Conservation (phyloP, 2,888 invertebrate species). For the Apomyelois bistriatella region DNA sequence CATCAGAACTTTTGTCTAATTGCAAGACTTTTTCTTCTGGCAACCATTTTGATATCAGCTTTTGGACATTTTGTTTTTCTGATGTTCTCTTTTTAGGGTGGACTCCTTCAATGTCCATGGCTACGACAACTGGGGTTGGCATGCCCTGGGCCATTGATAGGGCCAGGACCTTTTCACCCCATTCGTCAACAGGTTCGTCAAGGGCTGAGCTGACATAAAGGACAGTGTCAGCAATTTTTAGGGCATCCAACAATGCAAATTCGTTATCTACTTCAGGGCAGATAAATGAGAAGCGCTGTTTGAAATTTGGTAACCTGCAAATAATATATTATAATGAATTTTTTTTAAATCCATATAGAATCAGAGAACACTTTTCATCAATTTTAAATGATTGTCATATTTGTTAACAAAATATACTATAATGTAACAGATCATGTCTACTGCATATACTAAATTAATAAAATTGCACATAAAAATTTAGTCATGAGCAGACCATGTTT, state of each 20-base stretch:
- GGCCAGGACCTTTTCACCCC: constrained; percentile 88
- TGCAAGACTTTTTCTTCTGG: constrained; percentile 91
- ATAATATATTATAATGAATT: constrained; percentile 17
- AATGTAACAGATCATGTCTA: no score
- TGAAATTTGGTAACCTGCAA: constrained; percentile 88
- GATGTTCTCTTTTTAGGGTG: constrained; percentile 86
- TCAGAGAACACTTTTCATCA: no score
- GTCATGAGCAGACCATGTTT: no score
- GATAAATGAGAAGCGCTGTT: constrained; percentile 92
- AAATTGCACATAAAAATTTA: no score
- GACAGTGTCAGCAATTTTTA: constrained; percentile 92
- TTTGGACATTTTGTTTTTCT: constrained; percentile 83
- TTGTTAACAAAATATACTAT: no score
- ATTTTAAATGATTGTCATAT: no score
- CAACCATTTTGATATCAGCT: constrained; percentile 84
- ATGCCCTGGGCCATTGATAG: constrained; percentile 89
- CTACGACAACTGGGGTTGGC: constrained; percentile 87
- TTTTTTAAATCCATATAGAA: no score
- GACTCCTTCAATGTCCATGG: constrained; percentile 87
- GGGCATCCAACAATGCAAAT: constrained; percentile 87
- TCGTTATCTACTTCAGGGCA: constrained; percentile 87
- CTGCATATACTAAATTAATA: no score
- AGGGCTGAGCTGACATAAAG: constrained; percentile 88
- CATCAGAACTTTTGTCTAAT: constrained; percentile 87
- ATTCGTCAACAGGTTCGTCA: constrained; percentile 86